Percentiles rank a stretch among this genome's conserved stretches.
Conservation (phyloP, 2,113 vertebrate species). For the Phalacrocorax brasilianus region DNA sequence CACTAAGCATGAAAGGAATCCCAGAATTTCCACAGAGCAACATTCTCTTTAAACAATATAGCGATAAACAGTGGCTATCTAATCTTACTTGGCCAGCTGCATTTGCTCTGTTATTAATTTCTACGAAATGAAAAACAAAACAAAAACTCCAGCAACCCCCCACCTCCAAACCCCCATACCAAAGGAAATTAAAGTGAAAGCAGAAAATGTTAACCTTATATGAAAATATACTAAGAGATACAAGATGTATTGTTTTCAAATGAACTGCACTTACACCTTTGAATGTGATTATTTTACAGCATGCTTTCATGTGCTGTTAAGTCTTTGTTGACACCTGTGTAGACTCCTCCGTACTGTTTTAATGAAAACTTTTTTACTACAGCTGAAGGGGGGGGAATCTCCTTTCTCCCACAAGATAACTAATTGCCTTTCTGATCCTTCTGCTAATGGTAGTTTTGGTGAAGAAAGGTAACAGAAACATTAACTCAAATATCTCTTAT, state of each 20-base stretch:
- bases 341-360: background rate
- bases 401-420: background rate
- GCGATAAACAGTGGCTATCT: conserved; percentile 16
- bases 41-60: background rate
- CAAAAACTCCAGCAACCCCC: background rate
- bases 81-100: conserved; percentile 5
- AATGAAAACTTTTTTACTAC: background rate
- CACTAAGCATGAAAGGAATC: conserved; percentile 3
- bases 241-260: background rate
- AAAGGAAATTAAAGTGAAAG: background rate
- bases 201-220: background rate
- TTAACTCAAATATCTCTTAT: background rate
- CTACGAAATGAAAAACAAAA: background rate
- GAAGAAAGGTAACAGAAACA: background rate
- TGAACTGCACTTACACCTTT: background rate
- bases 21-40: conserved; percentile 4
- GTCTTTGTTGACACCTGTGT: background rate
- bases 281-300: background rate
- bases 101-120: conserved; percentile 33
- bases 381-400: background rate
- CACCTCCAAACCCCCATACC: background rate
- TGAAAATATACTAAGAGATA: background rate
- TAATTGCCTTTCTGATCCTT: background rate
- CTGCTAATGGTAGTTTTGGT: background rate
- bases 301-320: background rate